phyloP scores from a whole-genome alignment of 2,797 vertebrate genomes.

The Toxotes lorentzi region DNA sequence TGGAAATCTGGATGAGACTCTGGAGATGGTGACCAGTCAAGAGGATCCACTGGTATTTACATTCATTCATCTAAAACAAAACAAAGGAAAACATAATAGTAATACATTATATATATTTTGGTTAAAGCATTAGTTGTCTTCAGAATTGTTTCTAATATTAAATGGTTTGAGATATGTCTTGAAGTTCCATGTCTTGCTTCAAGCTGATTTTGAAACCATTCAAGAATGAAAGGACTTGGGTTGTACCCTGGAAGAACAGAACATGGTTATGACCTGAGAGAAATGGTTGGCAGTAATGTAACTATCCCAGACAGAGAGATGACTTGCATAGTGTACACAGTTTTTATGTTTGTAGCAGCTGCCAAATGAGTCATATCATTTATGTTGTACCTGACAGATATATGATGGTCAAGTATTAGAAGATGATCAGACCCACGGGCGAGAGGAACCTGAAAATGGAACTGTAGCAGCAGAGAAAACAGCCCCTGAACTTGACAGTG shows the following conservation, averaged over 20 bases:
- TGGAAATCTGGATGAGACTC: conserved; percentile 17
- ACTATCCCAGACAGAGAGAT: neutral
- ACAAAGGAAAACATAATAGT: no score
- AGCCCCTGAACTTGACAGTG: neutral
- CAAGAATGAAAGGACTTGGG: neutral
- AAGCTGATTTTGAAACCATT: no score
- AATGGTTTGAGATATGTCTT: neutral
- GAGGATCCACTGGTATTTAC: conserved; percentile 58
- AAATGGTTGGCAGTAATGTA: neutral
- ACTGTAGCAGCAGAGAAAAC: neutral
- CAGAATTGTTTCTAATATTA: neutral
- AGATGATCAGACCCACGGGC: conserved; percentile 10
- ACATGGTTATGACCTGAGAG: no score
- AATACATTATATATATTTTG: no score
- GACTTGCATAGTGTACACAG: neutral
- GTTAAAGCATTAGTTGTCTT: neutral
- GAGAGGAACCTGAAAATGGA: conserved; percentile 1
- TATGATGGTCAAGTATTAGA: neutral
- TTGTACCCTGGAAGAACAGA: neutral
- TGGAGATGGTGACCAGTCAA: conserved; percentile 59
- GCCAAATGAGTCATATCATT: neutral
- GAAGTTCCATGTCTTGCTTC: no score
- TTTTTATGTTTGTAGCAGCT: neutral
- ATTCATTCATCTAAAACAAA: neutral
- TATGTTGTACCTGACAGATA: conserved; percentile 26